Conservation (phyloP, 2,113 vertebrate genomes). For the Cyanistes caeruleus region DNA sequence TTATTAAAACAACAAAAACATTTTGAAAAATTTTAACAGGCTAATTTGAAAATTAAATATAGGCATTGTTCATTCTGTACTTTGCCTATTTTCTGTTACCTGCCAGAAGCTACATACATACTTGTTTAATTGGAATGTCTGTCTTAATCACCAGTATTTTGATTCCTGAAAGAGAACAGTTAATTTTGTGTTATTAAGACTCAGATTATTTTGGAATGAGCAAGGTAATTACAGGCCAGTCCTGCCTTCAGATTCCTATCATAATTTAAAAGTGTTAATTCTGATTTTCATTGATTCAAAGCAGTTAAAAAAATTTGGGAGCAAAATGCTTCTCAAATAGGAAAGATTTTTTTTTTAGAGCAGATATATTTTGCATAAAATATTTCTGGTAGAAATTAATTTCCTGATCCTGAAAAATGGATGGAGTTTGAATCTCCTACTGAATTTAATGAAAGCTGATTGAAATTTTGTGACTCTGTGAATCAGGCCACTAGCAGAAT, state of each 20-base stretch:
- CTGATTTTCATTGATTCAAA: neutral
- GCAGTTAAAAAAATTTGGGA: neutral
- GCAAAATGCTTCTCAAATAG: neutral
- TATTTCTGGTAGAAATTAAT: neutral
- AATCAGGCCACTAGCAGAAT: neutral
- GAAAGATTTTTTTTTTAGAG: neutral
- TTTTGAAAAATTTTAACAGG: neutral
- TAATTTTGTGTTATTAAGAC: neutral
- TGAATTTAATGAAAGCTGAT: neutral
- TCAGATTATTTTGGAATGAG: constrained; percentile 17
- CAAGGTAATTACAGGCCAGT: neutral
- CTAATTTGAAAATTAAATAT: constrained; percentile 23
- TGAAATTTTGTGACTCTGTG: neutral
- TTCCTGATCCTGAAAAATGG: neutral
- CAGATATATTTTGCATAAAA: neutral
- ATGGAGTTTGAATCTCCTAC: neutral
- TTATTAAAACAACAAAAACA: neutral
- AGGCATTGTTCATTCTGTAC: neutral
- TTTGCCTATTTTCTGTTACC: neutral
- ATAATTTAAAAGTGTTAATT: neutral
- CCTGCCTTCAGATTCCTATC: neutral
- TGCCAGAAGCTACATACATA: neutral
- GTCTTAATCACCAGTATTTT: constrained; percentile 6
- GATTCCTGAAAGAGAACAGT: neutral
- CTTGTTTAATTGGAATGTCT: neutral